A percentile compares a stretch with the other conserved stretches of the same genome.
phyloP scores from a whole-genome alignment of 2,797 vertebrate species.

The Enteromius thamalakanensis region DNA sequence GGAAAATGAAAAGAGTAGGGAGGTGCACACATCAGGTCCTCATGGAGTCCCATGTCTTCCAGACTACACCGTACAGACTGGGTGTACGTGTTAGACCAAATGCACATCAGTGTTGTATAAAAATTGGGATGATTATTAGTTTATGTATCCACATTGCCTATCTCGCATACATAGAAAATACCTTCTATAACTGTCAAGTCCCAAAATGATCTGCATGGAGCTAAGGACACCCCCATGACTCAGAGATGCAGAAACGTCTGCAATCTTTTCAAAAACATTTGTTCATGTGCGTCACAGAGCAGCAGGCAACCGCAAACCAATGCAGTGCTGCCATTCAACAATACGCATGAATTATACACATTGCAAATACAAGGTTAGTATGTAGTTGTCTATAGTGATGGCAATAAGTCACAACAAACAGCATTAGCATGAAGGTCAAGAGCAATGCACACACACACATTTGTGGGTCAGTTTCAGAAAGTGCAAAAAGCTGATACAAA shows the following conservation, averaged over 20 bases:
- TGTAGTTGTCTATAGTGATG: slow-evolving; percentile 9
- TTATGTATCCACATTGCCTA: neutral
- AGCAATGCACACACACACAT: neutral
- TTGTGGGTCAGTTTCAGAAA: slow-evolving; percentile 18
- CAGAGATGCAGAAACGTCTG: slow-evolving; percentile 51
- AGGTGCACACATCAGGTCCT: slow-evolving; percentile 20
- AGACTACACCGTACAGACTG: neutral
- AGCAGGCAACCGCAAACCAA: slow-evolving; percentile 66
- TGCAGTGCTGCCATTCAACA: slow-evolving; percentile 71
- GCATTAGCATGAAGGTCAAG: neutral
- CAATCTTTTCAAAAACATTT: slow-evolving; percentile 73
- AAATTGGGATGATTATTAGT: neutral
- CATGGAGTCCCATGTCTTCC: slow-evolving; percentile 2
- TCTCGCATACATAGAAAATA: neutral
- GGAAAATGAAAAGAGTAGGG: slow-evolving; percentile 39
- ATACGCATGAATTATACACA: slow-evolving; percentile 59
- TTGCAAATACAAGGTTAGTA: slow-evolving; percentile 44
- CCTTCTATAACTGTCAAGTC: neutral
- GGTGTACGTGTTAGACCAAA: neutral
- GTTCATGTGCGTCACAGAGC: slow-evolving; percentile 74
- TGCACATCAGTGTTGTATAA: neutral
- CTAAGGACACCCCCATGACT: slow-evolving; percentile 10
- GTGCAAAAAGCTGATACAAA: slow-evolving; percentile 41
- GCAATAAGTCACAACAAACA: slow-evolving; percentile 1
- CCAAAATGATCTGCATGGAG: neutral